Evolutionary conservation across 2,888 invertebrate species (phyloP), one percentile per base, ranked within the genome.

Genomic region (Cremastobaeus sp.): DNA sequence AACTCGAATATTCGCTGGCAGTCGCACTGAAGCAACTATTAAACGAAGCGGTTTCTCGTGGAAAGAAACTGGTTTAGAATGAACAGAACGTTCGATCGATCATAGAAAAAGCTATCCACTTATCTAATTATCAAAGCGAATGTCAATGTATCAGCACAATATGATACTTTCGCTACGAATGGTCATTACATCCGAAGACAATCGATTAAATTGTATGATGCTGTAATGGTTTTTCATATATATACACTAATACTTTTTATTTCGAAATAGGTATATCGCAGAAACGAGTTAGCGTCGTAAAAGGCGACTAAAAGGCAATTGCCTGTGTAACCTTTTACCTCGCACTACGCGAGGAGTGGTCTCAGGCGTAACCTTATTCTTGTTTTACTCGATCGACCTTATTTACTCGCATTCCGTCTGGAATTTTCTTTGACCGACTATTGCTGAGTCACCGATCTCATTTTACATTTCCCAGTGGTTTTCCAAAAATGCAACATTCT

Each of bases 361-460:
- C 65, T 72, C 72, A 76, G 65, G 72, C 72, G 76, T 76, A 76
- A 76, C 76, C 76, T 76, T 75, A 75, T 75, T 71, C 75, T 73
- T 76, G 76, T 76, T 76, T 76, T 66, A 66, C 73, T 73, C 66
- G 62, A 52, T 76, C 76, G 76, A 70, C 76, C 76, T 76, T 76
- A 76, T 76, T 76, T 73, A 70, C 66, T 37, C 32, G 62, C 76
- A 76, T 76, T 73, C 76, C 76, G 62, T 32, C 55, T 15, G 62
- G 62, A 73, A 76, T 76, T 76, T 76, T 70, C 73, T 70, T 70
- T 35, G 66, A 52, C 65, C 65, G 60, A 54, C 54, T 69, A 65
- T 57, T 59, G 45, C 14, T 73, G 73, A 76, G 65, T 69, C 74
- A 74, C 66, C 54, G 54, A 48, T 72, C 60, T 72, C 57, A 68